Base-by-base conservation (phyloP, 2,888 invertebrate species). In the Nemurella pictetii region DNA sequence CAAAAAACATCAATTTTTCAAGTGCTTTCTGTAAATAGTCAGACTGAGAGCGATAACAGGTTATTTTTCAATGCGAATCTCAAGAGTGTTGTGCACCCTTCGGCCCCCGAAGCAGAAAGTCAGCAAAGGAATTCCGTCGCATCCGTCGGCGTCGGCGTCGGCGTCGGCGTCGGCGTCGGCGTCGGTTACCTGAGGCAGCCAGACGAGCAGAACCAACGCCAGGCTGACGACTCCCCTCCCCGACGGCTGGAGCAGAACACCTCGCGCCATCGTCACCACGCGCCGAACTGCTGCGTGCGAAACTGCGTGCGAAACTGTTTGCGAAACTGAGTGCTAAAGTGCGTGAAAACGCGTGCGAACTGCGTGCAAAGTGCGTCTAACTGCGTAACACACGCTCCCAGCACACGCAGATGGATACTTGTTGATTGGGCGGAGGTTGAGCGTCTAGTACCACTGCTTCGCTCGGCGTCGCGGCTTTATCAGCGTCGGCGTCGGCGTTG, bases 131-230 rank as follows among this genome's bases (percentile, higher is more conserved):
- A 4, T 12, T 12, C 5, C 35, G 4, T 7, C 35, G 4, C 35
- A 4, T 4, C 35, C 12, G 32, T 5, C 32, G 32, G 9, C 32
- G 32, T 5, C 32, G 32, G 9, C 32, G 32, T 5, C 32, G 32
- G 9, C 32, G 32, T 5, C 32, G 32, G 20, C 26, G 73, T 7
- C 25, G n/a, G 20, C 73, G 73, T 7, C 25, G n/a, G 20, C 73
- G 77, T 36, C 26, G n/a, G n/a, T n/a, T 81, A 82, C 82, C 82
- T 82, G 82, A 3, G 82, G 82, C 82, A 82, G 55, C n/a, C 72
- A 82, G 73, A 82, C 5, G 9, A 29, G 15, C 5, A 82, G 20
- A 0, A 55, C 72, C 4, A 82, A 20, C 29, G 82, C 25, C 20
- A 82, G 72, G 2, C 82, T n/a, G 27, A 82, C 25, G 20, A n/a